A percentile compares a stretch with the other conserved stretches of the same genome.
Evolutionary conservation across 2,797 vertebrate genomes (phyloP).

Genomic region (Hirundo rustica): DNA sequence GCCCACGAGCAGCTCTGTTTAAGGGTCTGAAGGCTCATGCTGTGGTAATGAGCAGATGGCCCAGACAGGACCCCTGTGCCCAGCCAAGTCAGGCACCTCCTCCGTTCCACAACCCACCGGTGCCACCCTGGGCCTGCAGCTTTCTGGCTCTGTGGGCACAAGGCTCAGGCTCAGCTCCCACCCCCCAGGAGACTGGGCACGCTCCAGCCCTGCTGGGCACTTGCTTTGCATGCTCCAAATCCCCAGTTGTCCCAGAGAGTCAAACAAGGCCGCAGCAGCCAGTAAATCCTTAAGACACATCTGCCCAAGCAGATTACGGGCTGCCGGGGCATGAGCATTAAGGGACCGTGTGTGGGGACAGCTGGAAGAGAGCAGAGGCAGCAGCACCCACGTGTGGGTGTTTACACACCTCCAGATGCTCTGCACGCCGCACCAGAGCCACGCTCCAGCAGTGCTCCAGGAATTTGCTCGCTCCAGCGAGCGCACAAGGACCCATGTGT

Average conservation of each 20-base stretch:
- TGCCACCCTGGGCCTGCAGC: neutral
- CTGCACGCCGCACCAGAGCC: neutral
- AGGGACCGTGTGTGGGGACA: neutral
- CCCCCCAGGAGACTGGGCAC: fast-evolving
- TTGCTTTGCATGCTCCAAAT: neutral
- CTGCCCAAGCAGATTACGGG: neutral
- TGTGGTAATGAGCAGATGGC: neutral
- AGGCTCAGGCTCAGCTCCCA: neutral
- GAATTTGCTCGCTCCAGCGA: neutral
- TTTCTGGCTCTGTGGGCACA: fast-evolving
- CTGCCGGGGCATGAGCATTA: fast-evolving
- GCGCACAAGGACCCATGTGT: fast-evolving
- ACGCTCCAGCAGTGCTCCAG: fast-evolving
- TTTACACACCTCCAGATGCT: neutral
- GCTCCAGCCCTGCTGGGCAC: neutral
- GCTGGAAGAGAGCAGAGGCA: neutral
- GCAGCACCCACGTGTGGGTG: neutral
- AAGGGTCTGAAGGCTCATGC: neutral
- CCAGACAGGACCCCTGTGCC: neutral
- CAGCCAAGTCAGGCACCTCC: fast-evolving
- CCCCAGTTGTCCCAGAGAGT: neutral
- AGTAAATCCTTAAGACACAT: constrained; percentile 39
- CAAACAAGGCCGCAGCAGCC: neutral
- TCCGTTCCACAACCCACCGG: neutral
- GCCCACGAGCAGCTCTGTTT: neutral